A percentile compares a stretch with the other conserved stretches of the same genome.
Conservation (phyloP, 2,113 vertebrate species). For the Hipposideros armiger region DNA sequence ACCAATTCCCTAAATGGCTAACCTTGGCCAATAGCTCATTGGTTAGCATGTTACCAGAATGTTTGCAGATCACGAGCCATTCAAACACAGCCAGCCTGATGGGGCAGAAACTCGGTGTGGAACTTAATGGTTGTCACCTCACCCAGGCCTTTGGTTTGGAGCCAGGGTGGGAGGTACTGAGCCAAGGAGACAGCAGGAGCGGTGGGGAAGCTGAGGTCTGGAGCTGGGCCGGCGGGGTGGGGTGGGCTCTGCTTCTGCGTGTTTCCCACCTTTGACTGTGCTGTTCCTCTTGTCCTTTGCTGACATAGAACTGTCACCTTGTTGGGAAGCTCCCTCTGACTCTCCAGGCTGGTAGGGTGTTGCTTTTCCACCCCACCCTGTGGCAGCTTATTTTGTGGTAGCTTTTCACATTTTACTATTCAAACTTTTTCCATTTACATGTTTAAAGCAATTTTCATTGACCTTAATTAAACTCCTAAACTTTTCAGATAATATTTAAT, state of each 20-base stretch:
- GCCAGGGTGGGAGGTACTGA: fast-evolving
- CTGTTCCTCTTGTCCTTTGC: neutral
- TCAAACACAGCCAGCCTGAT: neutral
- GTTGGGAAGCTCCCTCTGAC: neutral
- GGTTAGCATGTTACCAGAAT: neutral
- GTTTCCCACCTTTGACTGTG: neutral
- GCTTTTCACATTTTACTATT: neutral
- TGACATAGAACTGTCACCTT: neutral
- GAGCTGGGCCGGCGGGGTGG: neutral
- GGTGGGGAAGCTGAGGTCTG: neutral
- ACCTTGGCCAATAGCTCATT: neutral
- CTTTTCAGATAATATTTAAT: neutral
- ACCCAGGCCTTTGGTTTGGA: neutral
- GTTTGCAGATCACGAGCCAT: neutral
- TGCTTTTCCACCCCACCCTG: neutral
- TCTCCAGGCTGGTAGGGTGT: neutral
- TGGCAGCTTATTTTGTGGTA: neutral
- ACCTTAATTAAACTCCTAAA: neutral
- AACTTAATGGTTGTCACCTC: neutral
- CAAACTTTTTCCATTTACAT: neutral
- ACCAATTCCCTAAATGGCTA: neutral
- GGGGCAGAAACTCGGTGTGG: neutral
- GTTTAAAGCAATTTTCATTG: neutral
- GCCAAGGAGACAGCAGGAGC: fast-evolving
- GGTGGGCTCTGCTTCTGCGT: no score